Evolutionary conservation across 2,888 invertebrate species (phyloP).

Genomic region (Ennomos fuscantarius): DNA sequence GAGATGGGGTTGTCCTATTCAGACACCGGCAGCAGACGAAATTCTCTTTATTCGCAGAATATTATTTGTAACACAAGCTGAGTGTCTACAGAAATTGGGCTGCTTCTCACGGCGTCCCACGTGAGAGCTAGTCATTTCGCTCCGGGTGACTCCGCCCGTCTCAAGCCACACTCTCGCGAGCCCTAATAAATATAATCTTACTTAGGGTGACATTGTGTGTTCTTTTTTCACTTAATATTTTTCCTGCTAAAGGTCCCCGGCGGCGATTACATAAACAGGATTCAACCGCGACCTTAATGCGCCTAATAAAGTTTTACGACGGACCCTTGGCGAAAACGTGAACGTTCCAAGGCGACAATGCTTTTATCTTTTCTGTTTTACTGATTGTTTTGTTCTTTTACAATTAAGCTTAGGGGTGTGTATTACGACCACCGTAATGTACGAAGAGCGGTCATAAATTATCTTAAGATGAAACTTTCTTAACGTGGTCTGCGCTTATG

Average conservation of each 20-base stretch:
- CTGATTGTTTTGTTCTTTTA: slow-evolving; percentile 76
- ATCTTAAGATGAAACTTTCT: slow-evolving; percentile 17
- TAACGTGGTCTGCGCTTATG: slow-evolving; percentile 4
- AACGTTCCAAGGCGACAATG: slow-evolving; percentile 82
- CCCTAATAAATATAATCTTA: slow-evolving; percentile 72
- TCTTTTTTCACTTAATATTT: slow-evolving; percentile 84
- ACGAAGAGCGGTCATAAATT: slow-evolving; percentile 13
- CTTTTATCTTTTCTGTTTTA: slow-evolving; percentile 83
- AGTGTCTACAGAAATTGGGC: slow-evolving; percentile 44
- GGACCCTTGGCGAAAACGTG: slow-evolving; percentile 82
- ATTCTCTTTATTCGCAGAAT: neutral
- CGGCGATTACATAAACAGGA: slow-evolving; percentile 85
- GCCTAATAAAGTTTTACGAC: slow-evolving; percentile 84
- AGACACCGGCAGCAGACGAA: too few relatives aligned
- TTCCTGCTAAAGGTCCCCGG: slow-evolving; percentile 79
- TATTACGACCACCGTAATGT: slow-evolving; percentile 40
- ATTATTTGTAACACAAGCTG: slow-evolving; percentile 17
- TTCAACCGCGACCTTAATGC: slow-evolving; percentile 84
- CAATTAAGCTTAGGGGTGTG: slow-evolving; percentile 64
- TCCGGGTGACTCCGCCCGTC: slow-evolving; percentile 44
- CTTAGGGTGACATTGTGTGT: slow-evolving; percentile 75
- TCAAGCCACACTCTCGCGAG: slow-evolving; percentile 44
- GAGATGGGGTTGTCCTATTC: too few relatives aligned
- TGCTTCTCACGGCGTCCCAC: slow-evolving; percentile 41
- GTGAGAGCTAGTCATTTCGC: slow-evolving; percentile 48